Conservation (phyloP, 2,888 invertebrate genomes). For the Anoplius nigerrimus region DNA sequence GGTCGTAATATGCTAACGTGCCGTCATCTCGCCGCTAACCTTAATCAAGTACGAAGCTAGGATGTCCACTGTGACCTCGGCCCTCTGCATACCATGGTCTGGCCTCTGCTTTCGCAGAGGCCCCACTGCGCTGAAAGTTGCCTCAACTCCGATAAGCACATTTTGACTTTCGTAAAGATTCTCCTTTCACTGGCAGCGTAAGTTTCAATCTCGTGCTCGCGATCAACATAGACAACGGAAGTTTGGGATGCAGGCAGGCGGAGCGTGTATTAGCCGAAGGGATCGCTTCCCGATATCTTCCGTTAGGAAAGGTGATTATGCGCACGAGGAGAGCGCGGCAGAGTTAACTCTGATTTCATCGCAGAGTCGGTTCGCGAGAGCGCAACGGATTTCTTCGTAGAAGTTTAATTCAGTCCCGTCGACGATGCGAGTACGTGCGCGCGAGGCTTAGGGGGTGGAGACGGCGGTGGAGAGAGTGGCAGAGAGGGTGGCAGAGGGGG, state of each 20-base stretch:
- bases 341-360: background rate
- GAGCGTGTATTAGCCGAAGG: background rate
- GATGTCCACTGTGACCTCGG: constrained; percentile 27
- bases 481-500: background rate
- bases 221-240: no score
- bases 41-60: constrained; percentile 63
- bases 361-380: background rate
- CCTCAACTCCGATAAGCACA: background rate
- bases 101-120: background rate
- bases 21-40: constrained; percentile 46
- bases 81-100: background rate
- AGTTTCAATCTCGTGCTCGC: no score
- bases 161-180: background rate
- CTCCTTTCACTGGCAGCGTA: no score
- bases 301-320: background rate
- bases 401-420: constrained; percentile 31
- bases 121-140: background rate
- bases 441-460: constrained; percentile 6
- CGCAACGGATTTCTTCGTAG: constrained; percentile 18
- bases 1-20: constrained; percentile 63
- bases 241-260: no score
- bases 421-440: constrained; percentile 26
- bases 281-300: background rate
- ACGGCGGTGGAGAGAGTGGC: no score
- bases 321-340: no score